Conservation (phyloP, 2,888 invertebrate species). For the Bimastos eiseni region DNA sequence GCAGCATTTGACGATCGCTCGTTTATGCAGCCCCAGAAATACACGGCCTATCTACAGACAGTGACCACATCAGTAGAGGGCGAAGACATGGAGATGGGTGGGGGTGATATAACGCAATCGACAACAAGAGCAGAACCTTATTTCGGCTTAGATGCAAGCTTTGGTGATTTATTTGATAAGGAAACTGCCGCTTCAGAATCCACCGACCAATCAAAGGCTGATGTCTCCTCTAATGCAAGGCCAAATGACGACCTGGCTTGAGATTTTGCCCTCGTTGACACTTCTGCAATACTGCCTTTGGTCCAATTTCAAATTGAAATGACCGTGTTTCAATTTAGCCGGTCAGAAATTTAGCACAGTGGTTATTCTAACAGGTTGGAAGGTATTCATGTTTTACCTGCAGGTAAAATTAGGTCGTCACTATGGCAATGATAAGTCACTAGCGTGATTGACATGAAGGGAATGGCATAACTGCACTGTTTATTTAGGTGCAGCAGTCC, state of each 20-base stretch:
- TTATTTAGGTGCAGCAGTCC: neutral
- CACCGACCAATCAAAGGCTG: slow-evolving; percentile 1
- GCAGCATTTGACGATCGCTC: slow-evolving; percentile 33
- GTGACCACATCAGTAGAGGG: slow-evolving; percentile 44
- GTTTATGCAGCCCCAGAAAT: slow-evolving; percentile 42
- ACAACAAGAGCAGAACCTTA: neutral
- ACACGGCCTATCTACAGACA: slow-evolving; percentile 43
- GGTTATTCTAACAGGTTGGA: neutral
- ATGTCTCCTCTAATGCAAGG: neutral
- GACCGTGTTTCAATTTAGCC: neutral
- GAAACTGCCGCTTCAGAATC: neutral
- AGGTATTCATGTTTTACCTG: slow-evolving; percentile 8
- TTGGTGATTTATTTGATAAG: neutral
- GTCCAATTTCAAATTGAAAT: neutral
- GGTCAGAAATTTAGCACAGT: neutral
- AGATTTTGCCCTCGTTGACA: neutral
- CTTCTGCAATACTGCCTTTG: neutral
- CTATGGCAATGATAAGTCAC: neutral
- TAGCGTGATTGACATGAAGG: neutral
- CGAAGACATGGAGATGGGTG: slow-evolving; percentile 34
- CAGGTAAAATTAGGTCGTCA: slow-evolving; percentile 9
- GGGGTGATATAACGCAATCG: neutral
- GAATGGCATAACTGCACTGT: neutral
- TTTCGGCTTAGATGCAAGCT: neutral
- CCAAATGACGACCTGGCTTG: neutral